Base-by-base conservation (phyloP, 2,113 vertebrate genomes). In the Strix aluco region DNA sequence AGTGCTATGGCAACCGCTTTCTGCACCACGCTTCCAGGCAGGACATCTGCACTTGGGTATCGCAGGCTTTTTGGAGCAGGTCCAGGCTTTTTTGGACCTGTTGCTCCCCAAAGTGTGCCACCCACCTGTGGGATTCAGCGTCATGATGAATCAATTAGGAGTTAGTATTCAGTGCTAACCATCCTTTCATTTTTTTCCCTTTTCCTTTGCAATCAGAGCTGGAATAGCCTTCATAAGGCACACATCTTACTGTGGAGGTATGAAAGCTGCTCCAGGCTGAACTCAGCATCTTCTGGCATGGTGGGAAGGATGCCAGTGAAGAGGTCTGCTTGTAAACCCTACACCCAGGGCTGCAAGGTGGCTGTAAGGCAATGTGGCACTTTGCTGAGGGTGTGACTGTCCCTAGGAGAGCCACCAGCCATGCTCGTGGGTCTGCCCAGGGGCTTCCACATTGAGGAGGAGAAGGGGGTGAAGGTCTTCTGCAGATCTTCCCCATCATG, bases 311-410 rank as follows among this genome's bases (percentile, higher is more conserved):
- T 65, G 72, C 29, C 36, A 61, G 34, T 6, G 59, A 78, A 71
- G 62, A 72, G 82, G 15, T n/a, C 19, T 79, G 38, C 62, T 61
- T 58, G 49, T 16, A 21, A 58, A 32, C 15, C 47, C 54, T 27
- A 6, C 26, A 29, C 17, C 10, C 52, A 16, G 57, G 61, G 46
- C 70, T 59, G 70, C 1, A 1, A 1, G 0, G 74, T 20, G 66
- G 47, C 74, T 9, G 0, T 5, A 21, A 38, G 57, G 21, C 2
- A 4, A 47, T 11, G 40, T 7, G 40, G 23, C 65, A 15, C 66
- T 47, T 26, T 18, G 63, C 63, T 67, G 81, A n/a, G 27, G 54
- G 15, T 54, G 59, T 62, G 65, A 15, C n/a, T 77, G 58, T 81
- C 72, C 38, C 78, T 1, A 0, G 25, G 51, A 78, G 36, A 58